Base-by-base conservation (phyloP, 2,113 vertebrate genomes). In the Anguilla rostrata region DNA sequence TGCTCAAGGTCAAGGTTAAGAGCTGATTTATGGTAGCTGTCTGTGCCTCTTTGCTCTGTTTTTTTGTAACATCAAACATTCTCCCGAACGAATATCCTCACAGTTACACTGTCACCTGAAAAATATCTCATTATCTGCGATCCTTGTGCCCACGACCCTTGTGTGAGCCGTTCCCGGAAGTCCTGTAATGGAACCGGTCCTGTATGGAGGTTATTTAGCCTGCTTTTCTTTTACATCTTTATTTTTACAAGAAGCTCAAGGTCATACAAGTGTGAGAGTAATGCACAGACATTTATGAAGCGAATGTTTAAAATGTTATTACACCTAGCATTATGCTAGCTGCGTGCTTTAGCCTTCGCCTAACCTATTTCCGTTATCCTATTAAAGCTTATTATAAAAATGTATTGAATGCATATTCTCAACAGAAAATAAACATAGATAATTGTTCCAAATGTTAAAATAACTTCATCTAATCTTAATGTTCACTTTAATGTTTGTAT, bases 1-100 rank as follows among this genome's bases (percentile, higher is more conserved):
- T 60, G 87, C 63, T 88, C 88, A 92, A 93, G 93, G 94, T 94
- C 93, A 95, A 93, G 90, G 92, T 91, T 92, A 92, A 91, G 85
- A 81, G 26, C 63, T 87, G 90, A 85, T 84, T 91, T 88, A 81
- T 29, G 3, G 3, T 14, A 78, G 85, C 86, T 83, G 63, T 46
- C 29, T 60, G 2, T 1, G 41, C 86, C 81, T 87, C 49, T 66
- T 39, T 14, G 84, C 43, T 34, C 87, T 0, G 66, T 29, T 46
- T 46, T 1, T 26, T 2, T 16, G 49, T n/a, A 66, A 43, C 56
- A 88, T 81, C 84, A 82, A 86, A 88, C 71, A 86, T 60, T 63
- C 41, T 41, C 20, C 22, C 40, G 16, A 82, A 56, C 60, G 71
- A 75, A 75, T 34, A 75, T 22, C n/a, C 71, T 34, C 22, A 60